Conservation (phyloP, 2,797 vertebrate species). For the Pangasius mekongensis region DNA sequence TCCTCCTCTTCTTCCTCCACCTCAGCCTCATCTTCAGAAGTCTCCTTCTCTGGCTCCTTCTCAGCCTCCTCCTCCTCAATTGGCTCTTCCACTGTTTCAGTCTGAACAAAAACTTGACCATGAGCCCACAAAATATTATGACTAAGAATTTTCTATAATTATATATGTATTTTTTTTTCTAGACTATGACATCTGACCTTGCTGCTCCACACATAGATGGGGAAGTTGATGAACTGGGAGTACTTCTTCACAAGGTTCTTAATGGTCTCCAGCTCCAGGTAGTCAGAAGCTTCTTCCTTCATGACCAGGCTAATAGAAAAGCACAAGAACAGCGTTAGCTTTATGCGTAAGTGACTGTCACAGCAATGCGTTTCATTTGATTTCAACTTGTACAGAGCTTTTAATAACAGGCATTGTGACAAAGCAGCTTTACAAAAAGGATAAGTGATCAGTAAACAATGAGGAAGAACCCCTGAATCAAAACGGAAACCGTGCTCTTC, state of each 20-base stretch:
- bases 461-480: neutral
- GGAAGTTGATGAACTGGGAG: conserved; percentile 99
- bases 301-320: conserved; percentile 83
- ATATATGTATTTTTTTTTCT: too few species aligned
- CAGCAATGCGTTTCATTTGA: neutral
- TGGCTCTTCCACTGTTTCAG: conserved; percentile 95
- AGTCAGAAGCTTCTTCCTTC: conserved; percentile 98
- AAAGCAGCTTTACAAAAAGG: neutral
- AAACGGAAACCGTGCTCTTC: neutral
- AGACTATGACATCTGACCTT: conserved; percentile 78
- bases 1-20: conserved; percentile 94
- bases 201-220: conserved; percentile 98
- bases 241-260: conserved; percentile 97
- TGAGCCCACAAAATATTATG: neutral
- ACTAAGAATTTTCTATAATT: neutral
- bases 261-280: conserved; percentile 95
- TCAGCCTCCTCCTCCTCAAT: conserved; percentile 90
- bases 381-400: neutral
- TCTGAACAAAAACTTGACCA: conserved; percentile 71
- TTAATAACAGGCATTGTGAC: neutral
- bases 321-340: neutral
- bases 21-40: conserved; percentile 90
- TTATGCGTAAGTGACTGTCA: neutral
- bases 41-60: conserved; percentile 89
- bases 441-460: neutral